A percentile compares a stretch with the other conserved stretches of the same genome.
Conservation (phyloP, 2,797 vertebrate genomes). For the Chrosomus eos region DNA sequence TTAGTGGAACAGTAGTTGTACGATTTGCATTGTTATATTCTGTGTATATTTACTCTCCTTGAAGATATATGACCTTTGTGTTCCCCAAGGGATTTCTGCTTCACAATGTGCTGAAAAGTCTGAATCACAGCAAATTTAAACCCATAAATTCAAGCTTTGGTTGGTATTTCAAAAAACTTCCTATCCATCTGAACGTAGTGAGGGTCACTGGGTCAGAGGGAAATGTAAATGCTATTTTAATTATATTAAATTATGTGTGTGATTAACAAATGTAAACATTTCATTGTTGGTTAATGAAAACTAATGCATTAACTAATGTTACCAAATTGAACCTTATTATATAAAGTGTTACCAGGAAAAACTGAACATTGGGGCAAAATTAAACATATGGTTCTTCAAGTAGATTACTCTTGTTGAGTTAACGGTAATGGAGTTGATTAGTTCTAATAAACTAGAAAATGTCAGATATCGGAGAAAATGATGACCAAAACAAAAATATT, state of each 20-base stretch:
- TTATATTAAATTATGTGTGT: background rate
- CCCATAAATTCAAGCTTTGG: background rate
- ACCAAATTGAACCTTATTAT: background rate
- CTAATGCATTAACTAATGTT: background rate
- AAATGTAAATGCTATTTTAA: background rate
- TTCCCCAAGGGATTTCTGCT: slow-evolving; percentile 20
- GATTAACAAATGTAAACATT: background rate
- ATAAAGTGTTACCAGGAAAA: slow-evolving; percentile 20
- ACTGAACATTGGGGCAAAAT: background rate
- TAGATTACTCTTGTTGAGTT: background rate
- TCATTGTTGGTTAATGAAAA: background rate
- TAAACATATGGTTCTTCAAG: slow-evolving; percentile 6
- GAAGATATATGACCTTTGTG: slow-evolving; percentile 17
- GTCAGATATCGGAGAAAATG: slow-evolving; percentile 14
- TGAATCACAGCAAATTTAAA: slow-evolving; percentile 9
- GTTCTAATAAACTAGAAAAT: slow-evolving; percentile 10
- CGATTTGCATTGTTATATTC: slow-evolving; percentile 36
- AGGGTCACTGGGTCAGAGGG: background rate
- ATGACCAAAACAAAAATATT: slow-evolving; percentile 38
- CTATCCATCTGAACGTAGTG: background rate
- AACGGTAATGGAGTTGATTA: slow-evolving; percentile 8
- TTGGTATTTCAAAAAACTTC: slow-evolving; percentile 8
- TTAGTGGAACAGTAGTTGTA: slow-evolving; percentile 4
- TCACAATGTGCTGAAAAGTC: background rate
- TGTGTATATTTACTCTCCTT: slow-evolving; percentile 38